Conservation (phyloP, 1,140 invertebrate species). For the Megalopta genalis region DNA sequence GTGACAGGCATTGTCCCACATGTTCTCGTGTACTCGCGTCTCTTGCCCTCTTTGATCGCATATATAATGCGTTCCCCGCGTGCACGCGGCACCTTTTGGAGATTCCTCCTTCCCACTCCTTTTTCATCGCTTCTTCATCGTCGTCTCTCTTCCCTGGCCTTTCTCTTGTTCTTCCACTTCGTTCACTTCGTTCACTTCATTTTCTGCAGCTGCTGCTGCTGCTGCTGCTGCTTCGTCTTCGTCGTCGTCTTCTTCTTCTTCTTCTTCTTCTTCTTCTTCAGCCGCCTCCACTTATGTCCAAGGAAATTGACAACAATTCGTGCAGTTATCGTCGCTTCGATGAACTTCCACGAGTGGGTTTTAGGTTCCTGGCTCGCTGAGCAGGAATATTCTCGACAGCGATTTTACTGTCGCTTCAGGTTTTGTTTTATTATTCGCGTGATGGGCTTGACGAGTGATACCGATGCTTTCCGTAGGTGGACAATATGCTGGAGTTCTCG, state of each 20-base stretch:
- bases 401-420: conserved; percentile 28
- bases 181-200: conserved; percentile 1
- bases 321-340: conserved; percentile 31
- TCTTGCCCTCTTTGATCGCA: conserved; percentile 66
- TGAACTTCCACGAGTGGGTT: conserved; percentile 27
- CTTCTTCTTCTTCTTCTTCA: no score
- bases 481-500: neutral
- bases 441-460: neutral
- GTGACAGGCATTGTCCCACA: conserved; percentile 76
- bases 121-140: no score
- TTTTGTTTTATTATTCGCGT: conserved; percentile 29
- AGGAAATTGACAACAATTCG: conserved; percentile 38
- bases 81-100: conserved; percentile 59
- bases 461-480: neutral
- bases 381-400: conserved; percentile 23
- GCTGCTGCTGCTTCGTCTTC: no score
- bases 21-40: conserved; percentile 70
- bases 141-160: neutral
- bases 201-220: neutral
- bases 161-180: neutral
- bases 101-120: conserved; percentile 13
- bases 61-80: conserved; percentile 62
- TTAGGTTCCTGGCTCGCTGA: neutral
- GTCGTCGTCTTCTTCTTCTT: neutral
- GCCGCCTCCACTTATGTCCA: conserved; percentile 2